Evolutionary conservation across 2,888 invertebrate genomes (phyloP).

Genomic region (Pyrgus malvae): DNA sequence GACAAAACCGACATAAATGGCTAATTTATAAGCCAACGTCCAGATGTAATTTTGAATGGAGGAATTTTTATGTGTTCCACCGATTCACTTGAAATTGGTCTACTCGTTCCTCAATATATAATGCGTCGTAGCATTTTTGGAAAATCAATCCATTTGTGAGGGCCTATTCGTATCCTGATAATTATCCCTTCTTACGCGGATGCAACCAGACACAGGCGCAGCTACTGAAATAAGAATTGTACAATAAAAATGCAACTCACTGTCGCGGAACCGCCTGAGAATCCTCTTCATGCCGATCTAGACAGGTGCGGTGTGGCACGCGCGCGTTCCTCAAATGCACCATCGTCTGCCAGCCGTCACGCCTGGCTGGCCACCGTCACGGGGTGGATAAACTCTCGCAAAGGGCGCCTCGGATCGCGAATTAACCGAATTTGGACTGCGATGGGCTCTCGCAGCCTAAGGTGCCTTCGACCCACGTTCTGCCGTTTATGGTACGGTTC

Average conservation of each 20-base stretch:
- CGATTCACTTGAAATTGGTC: too few species aligned
- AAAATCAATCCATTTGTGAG: too few species aligned
- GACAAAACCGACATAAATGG: too few species aligned
- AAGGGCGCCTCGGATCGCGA: conserved; percentile 34
- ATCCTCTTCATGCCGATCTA: conserved; percentile 60
- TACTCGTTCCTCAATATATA: too few species aligned
- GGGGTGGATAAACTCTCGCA: conserved; percentile 64
- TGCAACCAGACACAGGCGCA: too few species aligned
- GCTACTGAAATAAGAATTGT: neutral
- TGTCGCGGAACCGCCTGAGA: conserved; percentile 58
- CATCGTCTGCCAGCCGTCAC: conserved; percentile 47
- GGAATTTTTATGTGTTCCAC: too few species aligned
- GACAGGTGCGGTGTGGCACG: conserved; percentile 48
- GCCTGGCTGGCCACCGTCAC: conserved; percentile 53
- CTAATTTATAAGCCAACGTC: too few species aligned
- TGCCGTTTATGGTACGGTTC: conserved; percentile 2
- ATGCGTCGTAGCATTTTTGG: too few species aligned
- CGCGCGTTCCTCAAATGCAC: conserved; percentile 58
- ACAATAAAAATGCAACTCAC: conserved; percentile 49
- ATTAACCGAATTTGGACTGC: conserved; percentile 22
- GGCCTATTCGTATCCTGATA: too few species aligned
- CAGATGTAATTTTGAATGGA: too few species aligned
- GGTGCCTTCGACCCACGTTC: conserved; percentile 8
- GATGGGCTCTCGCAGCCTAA: neutral
- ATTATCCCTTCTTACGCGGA: too few species aligned